These are phyloP conservation scores for Sarcophaga peregrina DNA, from an alignment of 1,140 invertebrate species.

Conservation along the genomic window DNA sequence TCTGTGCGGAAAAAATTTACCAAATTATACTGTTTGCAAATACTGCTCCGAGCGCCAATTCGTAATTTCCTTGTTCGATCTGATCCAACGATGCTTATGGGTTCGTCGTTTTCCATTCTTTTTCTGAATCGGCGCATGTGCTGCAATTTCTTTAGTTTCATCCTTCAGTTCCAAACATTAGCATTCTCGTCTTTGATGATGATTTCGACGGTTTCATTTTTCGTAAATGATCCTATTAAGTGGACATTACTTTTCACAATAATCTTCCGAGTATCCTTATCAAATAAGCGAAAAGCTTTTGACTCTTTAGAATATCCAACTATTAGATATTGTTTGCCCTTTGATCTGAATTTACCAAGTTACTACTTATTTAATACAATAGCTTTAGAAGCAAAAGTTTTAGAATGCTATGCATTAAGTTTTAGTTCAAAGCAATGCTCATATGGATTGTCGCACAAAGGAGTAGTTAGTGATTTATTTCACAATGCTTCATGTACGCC, in stretches of 20 bases:
- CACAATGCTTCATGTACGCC: conserved; percentile 44
- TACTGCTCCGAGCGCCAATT: neutral
- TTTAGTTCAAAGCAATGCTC: neutral
- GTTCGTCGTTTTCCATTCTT: neutral
- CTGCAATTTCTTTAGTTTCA: no score
- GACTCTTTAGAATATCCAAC: conserved; percentile 7
- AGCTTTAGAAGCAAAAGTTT: conserved; percentile 38
- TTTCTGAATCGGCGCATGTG: no score
- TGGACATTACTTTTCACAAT: conserved; percentile 29
- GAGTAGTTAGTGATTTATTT: conserved; percentile 43
- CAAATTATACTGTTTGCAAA: conserved; percentile 29
- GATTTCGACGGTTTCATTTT: neutral
- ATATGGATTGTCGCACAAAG: neutral
- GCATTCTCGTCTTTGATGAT: no score
- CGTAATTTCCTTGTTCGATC: neutral
- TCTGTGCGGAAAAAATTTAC: conserved; percentile 23
- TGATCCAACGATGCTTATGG: neutral
- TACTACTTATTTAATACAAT: neutral
- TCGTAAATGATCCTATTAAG: conserved; percentile 5
- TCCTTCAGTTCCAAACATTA: neutral
- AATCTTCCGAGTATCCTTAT: neutral
- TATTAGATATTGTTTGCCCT: conserved; percentile 26
- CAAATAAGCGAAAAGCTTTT: conserved; percentile 39
- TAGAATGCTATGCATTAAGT: conserved; percentile 1
- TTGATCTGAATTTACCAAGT: conserved; percentile 45